Evolutionary conservation across 2,797 vertebrate species (phyloP).

Genomic region (Macroramphosus scolopax): DNA sequence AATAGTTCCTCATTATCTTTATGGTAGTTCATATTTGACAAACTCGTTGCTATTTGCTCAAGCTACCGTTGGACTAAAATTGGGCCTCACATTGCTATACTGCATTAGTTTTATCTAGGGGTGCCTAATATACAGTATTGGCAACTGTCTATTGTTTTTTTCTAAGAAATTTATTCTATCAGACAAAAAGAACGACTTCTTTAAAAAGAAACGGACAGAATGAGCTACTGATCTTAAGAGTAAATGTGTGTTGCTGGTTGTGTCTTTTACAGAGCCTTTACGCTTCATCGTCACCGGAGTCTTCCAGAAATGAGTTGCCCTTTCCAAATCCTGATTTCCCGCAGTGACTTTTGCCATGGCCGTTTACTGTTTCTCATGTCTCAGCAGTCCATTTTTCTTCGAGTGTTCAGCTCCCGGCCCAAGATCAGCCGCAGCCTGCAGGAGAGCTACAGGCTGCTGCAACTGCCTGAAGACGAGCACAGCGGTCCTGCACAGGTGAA

Average conservation of each 20-base stretch:
- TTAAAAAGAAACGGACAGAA: too few relatives aligned
- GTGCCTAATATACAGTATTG: too few relatives aligned
- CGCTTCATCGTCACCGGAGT: slow-evolving; percentile 19
- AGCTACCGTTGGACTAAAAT: too few relatives aligned
- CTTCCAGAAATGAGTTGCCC: slow-evolving; percentile 60
- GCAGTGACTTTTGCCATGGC: slow-evolving; percentile 20
- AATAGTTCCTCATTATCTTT: too few relatives aligned
- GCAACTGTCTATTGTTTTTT: too few relatives aligned
- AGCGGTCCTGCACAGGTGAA: slow-evolving; percentile 82
- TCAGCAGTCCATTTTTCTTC: slow-evolving; percentile 18
- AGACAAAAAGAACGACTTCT: too few relatives aligned
- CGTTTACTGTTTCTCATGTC: slow-evolving; percentile 36
- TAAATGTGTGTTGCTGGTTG: background rate
- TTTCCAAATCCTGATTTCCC: slow-evolving; percentile 44
- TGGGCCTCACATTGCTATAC: too few relatives aligned
- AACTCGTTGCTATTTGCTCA: too few relatives aligned
- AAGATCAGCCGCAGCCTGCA: slow-evolving; percentile 61
- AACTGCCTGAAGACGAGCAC: slow-evolving; percentile 75
- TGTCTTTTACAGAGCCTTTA: background rate
- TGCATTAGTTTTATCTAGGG: too few relatives aligned
- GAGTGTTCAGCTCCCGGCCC: slow-evolving; percentile 40
- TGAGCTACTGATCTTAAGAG: background rate
- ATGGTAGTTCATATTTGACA: too few relatives aligned
- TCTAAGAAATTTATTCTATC: too few relatives aligned
- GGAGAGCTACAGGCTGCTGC: slow-evolving; percentile 84